phyloP scores from a whole-genome alignment of 1,140 invertebrate species.

The Drosophila suzukii region DNA sequence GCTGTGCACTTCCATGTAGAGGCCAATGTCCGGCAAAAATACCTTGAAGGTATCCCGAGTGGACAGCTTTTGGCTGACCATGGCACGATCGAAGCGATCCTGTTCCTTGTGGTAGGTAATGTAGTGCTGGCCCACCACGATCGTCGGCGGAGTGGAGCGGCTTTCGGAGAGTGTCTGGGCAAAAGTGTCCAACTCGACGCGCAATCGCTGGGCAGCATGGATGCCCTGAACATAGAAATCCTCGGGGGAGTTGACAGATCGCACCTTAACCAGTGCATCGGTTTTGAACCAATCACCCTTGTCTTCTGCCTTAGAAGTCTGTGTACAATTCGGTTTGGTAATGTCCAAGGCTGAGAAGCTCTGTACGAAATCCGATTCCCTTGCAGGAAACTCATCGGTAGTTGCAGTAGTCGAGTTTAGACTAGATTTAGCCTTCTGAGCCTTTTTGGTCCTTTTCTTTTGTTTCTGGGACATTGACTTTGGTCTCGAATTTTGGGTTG shows the following conservation, averaged over 20 bases:
- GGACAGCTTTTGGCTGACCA: slow-evolving; percentile 41
- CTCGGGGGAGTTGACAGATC: slow-evolving; percentile 36
- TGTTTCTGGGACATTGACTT: neutral
- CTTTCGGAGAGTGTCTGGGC: neutral
- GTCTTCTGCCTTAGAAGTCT: neutral
- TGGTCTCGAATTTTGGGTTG: neutral
- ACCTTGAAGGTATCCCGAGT: slow-evolving; percentile 35
- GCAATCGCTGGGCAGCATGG: slow-evolving; percentile 6
- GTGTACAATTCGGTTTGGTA: neutral
- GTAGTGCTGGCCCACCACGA: slow-evolving; percentile 52
- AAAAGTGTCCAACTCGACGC: slow-evolving; percentile 20
- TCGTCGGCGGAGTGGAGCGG: neutral
- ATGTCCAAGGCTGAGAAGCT: slow-evolving; percentile 42
- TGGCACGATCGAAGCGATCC: slow-evolving; percentile 40
- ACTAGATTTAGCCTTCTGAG: neutral
- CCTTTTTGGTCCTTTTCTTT: neutral
- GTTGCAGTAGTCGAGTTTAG: slow-evolving; percentile 3
- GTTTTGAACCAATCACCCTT: slow-evolving; percentile 45
- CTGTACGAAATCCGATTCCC: slow-evolving; percentile 7
- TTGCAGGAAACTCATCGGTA: neutral
- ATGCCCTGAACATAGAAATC: slow-evolving; percentile 61
- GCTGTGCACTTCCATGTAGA: neutral
- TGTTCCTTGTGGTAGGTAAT: slow-evolving; percentile 9
- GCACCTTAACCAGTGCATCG: slow-evolving; percentile 30
- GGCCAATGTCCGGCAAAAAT: slow-evolving; percentile 58